Evolutionary conservation across 2,888 invertebrate genomes (phyloP).

Genomic region (Idaea straminata): DNA sequence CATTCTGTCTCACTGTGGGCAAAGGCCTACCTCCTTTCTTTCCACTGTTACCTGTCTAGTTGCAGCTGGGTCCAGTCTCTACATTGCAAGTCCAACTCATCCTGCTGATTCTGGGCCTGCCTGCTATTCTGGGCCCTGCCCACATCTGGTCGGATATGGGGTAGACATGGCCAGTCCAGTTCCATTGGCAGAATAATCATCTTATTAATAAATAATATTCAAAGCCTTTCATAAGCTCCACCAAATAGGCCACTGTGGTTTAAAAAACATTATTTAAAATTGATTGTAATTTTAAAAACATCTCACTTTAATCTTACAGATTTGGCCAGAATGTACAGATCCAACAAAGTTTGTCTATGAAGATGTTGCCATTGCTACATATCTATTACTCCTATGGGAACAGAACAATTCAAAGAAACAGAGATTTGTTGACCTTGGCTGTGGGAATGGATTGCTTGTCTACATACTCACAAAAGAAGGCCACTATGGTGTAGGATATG

Average conservation of each 20-base stretch:
- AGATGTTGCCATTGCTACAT: conserved; percentile 96
- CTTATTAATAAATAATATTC: too few relatives aligned
- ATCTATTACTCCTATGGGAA: conserved; percentile 90
- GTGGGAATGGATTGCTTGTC: conserved; percentile 97
- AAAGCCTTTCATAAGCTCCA: neutral
- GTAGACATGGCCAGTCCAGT: too few relatives aligned
- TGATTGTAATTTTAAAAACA: neutral
- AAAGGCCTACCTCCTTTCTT: too few relatives aligned
- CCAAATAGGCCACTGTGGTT: neutral
- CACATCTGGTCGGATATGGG: too few relatives aligned
- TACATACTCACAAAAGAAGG: conserved; percentile 92
- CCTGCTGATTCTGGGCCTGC: too few relatives aligned
- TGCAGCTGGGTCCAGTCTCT: too few relatives aligned
- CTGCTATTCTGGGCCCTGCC: too few relatives aligned
- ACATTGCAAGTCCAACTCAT: too few relatives aligned
- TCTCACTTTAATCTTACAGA: conserved; percentile 59
- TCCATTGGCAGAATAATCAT: too few relatives aligned
- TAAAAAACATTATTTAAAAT: neutral
- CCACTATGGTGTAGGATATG: conserved; percentile 89
- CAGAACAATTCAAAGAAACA: conserved; percentile 74
- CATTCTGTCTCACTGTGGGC: neutral
- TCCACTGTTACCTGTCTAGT: too few relatives aligned
- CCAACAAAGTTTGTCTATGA: conserved; percentile 97
- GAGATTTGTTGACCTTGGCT: conserved; percentile 95
- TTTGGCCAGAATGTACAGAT: conserved; percentile 96